Evolutionary conservation across 2,888 invertebrate species (phyloP).

Genomic region (Tortrix viridana): DNA sequence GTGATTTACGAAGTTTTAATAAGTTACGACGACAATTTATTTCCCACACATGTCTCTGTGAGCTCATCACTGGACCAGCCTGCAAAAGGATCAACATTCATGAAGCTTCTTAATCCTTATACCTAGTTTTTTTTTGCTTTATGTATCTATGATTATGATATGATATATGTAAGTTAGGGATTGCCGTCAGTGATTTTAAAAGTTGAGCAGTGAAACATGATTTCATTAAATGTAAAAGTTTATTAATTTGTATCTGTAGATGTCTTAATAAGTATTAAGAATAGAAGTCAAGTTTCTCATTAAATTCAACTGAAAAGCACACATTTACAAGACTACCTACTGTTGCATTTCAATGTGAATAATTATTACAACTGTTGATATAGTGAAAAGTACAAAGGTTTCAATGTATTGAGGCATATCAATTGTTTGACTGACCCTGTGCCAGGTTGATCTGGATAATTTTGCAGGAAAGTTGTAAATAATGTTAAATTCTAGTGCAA

Average conservation of each 20-base stretch:
- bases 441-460: constrained; percentile 27
- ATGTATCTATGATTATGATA: background rate
- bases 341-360: constrained; percentile 35
- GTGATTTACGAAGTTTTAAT: no score
- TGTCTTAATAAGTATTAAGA: constrained; percentile 26
- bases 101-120: constrained; percentile 2
- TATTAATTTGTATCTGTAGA: constrained; percentile 21
- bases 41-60: background rate
- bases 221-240: constrained; percentile 17
- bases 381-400: constrained; percentile 58
- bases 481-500: background rate
- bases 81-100: background rate
- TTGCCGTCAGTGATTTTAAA: no score
- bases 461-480: background rate
- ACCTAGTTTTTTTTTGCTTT: background rate
- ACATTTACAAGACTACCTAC: constrained; percentile 32
- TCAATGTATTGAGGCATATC: constrained; percentile 55
- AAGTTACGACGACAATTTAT: background rate
- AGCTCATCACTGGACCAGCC: background rate
- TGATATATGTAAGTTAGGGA: background rate
- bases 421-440: constrained; percentile 49
- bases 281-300: constrained; percentile 22
- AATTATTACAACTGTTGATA: constrained; percentile 32
- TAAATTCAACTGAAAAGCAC: constrained; percentile 32
- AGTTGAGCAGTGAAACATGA: background rate